Evolutionary conservation across 37 sponge, comb jelly and placozoan genomes (phyloP).

Genomic region (Corticium candelabrum): DNA sequence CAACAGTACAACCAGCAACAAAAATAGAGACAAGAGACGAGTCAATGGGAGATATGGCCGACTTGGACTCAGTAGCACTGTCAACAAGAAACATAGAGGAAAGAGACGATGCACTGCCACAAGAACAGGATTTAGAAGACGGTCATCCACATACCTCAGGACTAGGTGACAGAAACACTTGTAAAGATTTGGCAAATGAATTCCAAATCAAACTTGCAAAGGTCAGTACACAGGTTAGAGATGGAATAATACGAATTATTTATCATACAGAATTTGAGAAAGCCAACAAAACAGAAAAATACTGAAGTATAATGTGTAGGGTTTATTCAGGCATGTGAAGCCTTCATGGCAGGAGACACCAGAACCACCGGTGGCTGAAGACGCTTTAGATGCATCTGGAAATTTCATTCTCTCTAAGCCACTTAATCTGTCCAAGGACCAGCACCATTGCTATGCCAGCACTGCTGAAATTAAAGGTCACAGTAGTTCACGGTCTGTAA

Average conservation of each 20-base stretch:
- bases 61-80: not conserved
- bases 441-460: no score
- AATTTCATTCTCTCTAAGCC: conserved; percentile 65
- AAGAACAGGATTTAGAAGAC: not conserved
- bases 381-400: conserved; percentile 54
- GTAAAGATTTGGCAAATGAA: not conserved
- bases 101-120: not conserved
- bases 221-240: not conserved
- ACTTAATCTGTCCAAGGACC: conserved; percentile 63
- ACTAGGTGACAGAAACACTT: not conserved
- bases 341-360: conserved; percentile 62
- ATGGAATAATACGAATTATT: conserved; percentile 14
- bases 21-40: no score
- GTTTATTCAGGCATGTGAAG: conserved; percentile 69
- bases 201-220: not conserved
- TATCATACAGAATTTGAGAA: no score
- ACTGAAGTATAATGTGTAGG: no score
- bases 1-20: no score
- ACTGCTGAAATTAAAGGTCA: conserved; percentile 20
- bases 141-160: not conserved
- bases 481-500: conserved; percentile 46
- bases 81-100: not conserved
- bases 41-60: not conserved
- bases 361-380: conserved; percentile 45
- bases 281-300: no score